A percentile compares a stretch with the other conserved stretches of the same genome.
Evolutionary conservation across 2,113 vertebrate genomes (phyloP).

Genomic region (Calcarius ornatus): DNA sequence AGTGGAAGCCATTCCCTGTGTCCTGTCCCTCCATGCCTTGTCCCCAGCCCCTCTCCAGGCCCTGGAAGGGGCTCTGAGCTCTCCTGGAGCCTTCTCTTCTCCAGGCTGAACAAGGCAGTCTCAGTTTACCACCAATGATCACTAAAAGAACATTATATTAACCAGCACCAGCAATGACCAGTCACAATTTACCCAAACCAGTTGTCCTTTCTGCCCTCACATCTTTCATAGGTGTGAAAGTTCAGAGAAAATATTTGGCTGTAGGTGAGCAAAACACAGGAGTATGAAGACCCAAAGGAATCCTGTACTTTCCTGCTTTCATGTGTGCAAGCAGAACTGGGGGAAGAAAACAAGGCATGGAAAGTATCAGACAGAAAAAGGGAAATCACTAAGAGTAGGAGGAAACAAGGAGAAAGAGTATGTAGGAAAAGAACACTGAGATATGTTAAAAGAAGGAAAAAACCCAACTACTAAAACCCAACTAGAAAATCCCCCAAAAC

Average conservation of each 20-base stretch:
- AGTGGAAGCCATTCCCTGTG: not conserved
- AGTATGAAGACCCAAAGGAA: not conserved
- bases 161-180: not conserved
- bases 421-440: not conserved
- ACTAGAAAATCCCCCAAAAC: not conserved
- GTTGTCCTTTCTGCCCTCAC: not conserved
- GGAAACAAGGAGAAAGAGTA: not conserved
- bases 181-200: not conserved
- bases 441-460: not conserved
- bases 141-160: not conserved
- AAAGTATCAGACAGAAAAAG: not conserved
- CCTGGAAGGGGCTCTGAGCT: accelerated
- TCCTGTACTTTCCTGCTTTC: not conserved
- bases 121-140: not conserved
- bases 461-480: not conserved
- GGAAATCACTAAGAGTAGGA: not conserved
- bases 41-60: not conserved
- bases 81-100: not conserved
- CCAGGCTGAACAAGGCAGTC: not conserved
- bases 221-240: not conserved
- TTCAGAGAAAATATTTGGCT: not conserved
- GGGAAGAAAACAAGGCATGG: not conserved
- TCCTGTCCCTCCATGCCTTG: not conserved
- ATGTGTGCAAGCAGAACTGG: not conserved
- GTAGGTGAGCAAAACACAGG: not conserved